phyloP scores from a whole-genome alignment of 2,888 invertebrate genomes.

The Drosophila paramelanica region DNA sequence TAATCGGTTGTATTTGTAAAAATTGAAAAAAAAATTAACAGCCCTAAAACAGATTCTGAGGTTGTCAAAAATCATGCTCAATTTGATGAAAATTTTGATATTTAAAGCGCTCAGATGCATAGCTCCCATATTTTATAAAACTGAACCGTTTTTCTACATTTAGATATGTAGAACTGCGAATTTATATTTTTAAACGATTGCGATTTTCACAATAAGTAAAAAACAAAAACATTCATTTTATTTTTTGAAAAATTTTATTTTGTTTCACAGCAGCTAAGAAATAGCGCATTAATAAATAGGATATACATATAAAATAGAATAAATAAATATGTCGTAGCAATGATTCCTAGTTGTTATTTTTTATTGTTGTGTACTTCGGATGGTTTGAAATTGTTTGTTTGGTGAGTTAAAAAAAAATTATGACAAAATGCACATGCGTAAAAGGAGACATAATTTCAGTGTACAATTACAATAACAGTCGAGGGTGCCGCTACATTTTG shows the following conservation, averaged over 20 bases:
- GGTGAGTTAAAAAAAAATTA: conserved; percentile 38
- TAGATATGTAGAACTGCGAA: no score
- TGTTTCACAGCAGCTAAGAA: conserved; percentile 11
- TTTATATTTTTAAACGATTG: no score
- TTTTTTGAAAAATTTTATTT: conserved; percentile 29
- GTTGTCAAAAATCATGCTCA: no score
- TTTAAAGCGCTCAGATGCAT: no score
- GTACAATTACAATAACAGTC: conserved; percentile 24
- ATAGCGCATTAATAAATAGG: conserved; percentile 48
- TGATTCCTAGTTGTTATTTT: conserved; percentile 20
- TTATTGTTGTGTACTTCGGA: background rate
- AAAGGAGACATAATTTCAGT: conserved; percentile 13
- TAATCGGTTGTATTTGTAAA: no score
- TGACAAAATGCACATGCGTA: conserved; percentile 55
- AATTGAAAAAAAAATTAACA: no score
- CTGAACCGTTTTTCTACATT: no score
- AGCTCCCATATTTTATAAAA: no score
- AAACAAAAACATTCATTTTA: background rate
- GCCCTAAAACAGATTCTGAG: no score
- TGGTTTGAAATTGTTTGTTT: conserved; percentile 8
- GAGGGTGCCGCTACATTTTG: background rate
- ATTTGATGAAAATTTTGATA: no score
- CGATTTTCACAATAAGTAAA: background rate
- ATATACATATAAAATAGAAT: conserved; percentile 65
- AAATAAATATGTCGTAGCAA: conserved; percentile 57